phyloP scores from a whole-genome alignment of 2,113 vertebrate genomes.

The Myanophis thanlyinensis region DNA sequence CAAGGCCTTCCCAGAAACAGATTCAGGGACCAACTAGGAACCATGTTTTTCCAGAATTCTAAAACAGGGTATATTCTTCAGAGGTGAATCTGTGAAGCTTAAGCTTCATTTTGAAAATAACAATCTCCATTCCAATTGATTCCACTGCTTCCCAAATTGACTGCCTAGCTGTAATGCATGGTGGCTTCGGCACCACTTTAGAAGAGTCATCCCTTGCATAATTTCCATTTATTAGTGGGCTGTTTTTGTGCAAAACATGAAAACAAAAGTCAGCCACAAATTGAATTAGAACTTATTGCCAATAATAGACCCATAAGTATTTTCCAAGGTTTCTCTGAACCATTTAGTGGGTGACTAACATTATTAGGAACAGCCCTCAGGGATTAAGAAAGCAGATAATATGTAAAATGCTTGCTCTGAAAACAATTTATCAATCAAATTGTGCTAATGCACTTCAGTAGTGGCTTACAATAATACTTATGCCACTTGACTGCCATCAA shows the following conservation, averaged over 20 bases:
- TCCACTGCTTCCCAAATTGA: not conserved
- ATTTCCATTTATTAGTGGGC: not conserved
- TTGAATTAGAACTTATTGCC: not conserved
- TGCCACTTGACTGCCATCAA: not conserved
- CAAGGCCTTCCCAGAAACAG: not conserved
- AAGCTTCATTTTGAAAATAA: not conserved
- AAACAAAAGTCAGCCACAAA: not conserved
- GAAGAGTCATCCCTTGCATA: not conserved
- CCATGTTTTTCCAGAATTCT: not conserved
- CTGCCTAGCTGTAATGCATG: rapidly evolving
- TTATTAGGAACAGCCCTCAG: not conserved
- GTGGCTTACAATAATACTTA: not conserved
- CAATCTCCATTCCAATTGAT: not conserved
- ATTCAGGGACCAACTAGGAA: not conserved
- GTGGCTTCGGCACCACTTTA: not conserved
- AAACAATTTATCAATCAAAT: not conserved
- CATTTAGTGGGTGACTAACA: slow-evolving; percentile 2
- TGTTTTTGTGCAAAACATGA: not conserved
- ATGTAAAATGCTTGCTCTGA: not conserved
- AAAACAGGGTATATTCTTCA: not conserved
- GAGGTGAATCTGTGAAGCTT: not conserved
- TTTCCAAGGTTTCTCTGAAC: not conserved
- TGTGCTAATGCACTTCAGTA: not conserved
- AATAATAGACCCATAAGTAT: not conserved
- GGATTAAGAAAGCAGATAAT: not conserved